These are phyloP conservation scores for Drosophila affinis DNA, from an alignment of 2,888 invertebrate genomes.

Conservation along the genomic window DNA sequence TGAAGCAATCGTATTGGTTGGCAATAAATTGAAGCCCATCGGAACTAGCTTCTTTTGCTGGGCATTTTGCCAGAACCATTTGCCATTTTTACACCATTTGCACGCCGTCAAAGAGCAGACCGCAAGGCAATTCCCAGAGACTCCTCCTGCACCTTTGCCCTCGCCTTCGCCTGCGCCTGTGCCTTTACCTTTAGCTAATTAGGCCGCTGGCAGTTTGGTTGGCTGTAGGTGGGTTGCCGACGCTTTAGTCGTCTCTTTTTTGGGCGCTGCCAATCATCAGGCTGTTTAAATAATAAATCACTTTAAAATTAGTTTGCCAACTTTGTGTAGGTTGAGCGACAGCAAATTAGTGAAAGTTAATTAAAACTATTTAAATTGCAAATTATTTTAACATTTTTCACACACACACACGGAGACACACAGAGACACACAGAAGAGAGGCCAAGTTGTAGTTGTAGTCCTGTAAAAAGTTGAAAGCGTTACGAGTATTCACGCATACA, in stretches of 20 bases:
- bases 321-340: constrained; percentile 48
- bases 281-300: constrained; percentile 79
- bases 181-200: constrained; percentile 51
- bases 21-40: constrained; percentile 3
- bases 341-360: constrained; percentile 70
- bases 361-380: constrained; percentile 81
- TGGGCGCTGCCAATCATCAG: constrained; percentile 68
- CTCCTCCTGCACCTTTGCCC: constrained; percentile 39
- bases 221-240: no score
- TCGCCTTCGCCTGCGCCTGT: no score
- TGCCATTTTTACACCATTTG: constrained; percentile 35
- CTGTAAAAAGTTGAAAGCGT: constrained; percentile 55
- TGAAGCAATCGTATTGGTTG: background rate
- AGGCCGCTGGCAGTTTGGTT: constrained; percentile 51
- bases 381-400: constrained; percentile 75
- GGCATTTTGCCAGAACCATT: constrained; percentile 16
- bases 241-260: constrained; percentile 35
- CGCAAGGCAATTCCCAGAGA: constrained; percentile 10
- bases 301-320: constrained; percentile 80
- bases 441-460: constrained; percentile 32
- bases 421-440: constrained; percentile 27
- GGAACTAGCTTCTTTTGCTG: background rate
- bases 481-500: constrained; percentile 43
- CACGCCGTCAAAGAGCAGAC: constrained; percentile 32
- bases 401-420: constrained; percentile 48